Evolutionary conservation across 1,140 invertebrate genomes (phyloP).

Genomic region (Leptonema lineaticorne): DNA sequence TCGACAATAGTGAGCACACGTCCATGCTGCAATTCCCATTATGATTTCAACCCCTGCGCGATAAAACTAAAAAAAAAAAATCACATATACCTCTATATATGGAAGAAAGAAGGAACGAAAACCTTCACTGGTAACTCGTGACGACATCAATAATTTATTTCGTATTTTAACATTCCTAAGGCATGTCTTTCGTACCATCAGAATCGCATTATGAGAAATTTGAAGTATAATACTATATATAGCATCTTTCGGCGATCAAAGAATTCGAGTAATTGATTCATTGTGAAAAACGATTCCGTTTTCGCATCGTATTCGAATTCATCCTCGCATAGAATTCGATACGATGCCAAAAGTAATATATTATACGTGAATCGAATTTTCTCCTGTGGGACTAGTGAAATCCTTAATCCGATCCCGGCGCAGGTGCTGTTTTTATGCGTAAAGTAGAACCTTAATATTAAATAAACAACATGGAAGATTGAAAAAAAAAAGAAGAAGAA

Average conservation of each 20-base stretch:
- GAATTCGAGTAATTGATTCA: background rate
- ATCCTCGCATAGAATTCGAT: background rate
- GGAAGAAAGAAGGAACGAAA: too few relatives aligned
- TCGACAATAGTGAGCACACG: conserved; percentile 40
- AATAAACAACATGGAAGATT: conserved; percentile 7
- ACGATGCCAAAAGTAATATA: background rate
- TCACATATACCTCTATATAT: too few relatives aligned
- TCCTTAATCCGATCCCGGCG: conserved; percentile 13
- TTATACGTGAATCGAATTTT: background rate
- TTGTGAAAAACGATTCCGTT: background rate
- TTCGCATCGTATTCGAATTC: background rate
- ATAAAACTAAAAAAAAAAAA: conserved; percentile 35
- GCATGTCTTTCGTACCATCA: too few relatives aligned
- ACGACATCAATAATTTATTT: conserved; percentile 1
- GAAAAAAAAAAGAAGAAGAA: conserved; percentile 17
- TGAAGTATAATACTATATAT: background rate
- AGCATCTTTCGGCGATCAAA: background rate
- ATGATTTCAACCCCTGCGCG: conserved; percentile 38
- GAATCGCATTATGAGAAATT: background rate
- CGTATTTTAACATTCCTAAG: background rate
- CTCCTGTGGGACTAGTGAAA: conserved; percentile 6
- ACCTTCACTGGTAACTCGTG: conserved; percentile 17
- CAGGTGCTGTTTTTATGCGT: conserved; percentile 1
- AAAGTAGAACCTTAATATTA: conserved; percentile 18
- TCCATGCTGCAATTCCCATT: conserved; percentile 42